phyloP scores from a whole-genome alignment of 2,888 invertebrate genomes.

The Sisyra nigra region DNA sequence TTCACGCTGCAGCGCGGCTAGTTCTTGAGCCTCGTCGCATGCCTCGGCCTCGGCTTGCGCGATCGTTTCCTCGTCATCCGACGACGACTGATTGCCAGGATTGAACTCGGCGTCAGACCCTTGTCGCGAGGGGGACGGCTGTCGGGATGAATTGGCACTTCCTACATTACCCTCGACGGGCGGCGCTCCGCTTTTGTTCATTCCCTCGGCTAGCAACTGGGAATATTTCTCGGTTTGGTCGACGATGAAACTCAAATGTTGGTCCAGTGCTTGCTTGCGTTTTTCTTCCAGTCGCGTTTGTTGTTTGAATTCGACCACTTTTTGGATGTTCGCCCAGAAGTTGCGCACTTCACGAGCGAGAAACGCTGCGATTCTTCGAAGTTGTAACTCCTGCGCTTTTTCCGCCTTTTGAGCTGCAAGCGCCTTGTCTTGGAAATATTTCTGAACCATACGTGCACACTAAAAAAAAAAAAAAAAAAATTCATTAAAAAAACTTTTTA shows the following conservation, averaged over 20 bases:
- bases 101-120: slow-evolving; percentile 61
- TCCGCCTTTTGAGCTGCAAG: slow-evolving; percentile 78
- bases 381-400: slow-evolving; percentile 75
- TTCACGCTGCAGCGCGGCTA: slow-evolving; percentile 75
- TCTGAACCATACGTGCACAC: slow-evolving; percentile 81
- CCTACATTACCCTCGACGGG: slow-evolving; percentile 14
- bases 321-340: slow-evolving; percentile 95
- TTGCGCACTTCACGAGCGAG: slow-evolving; percentile 86
- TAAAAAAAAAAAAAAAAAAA: slow-evolving; percentile 20
- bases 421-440: slow-evolving; percentile 83
- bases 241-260: slow-evolving; percentile 93
- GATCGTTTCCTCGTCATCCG: slow-evolving; percentile 89
- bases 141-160: slow-evolving; percentile 32
- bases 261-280: slow-evolving; percentile 85
- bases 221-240: slow-evolving; percentile 98
- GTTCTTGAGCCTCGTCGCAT: slow-evolving; percentile 45
- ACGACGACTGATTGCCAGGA: slow-evolving; percentile 56
- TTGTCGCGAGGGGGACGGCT: slow-evolving; percentile 26
- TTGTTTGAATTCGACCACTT: slow-evolving; percentile 89
- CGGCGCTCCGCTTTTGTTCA: slow-evolving; percentile 40
- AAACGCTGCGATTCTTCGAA: slow-evolving; percentile 73
- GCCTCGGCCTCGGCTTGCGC: slow-evolving; percentile 65
- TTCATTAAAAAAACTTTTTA: slow-evolving; percentile 7
- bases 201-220: slow-evolving; percentile 72
- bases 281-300: slow-evolving; percentile 86